Evolutionary conservation across 2,797 vertebrate species (phyloP).

Genomic region (Acestrorhynchus altus): DNA sequence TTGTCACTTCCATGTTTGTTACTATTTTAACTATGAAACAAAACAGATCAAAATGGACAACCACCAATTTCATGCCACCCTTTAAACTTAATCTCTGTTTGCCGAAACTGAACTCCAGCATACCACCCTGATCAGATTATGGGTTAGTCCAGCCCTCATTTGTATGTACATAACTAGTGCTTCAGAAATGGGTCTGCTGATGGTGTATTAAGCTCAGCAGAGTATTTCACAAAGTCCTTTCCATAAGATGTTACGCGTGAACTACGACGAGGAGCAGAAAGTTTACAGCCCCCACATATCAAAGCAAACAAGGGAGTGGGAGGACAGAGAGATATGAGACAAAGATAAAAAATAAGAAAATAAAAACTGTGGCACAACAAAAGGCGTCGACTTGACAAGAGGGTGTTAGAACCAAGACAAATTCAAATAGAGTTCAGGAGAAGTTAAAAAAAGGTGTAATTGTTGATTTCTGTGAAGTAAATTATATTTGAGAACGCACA

Average conservation of each 20-base stretch:
- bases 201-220: neutral
- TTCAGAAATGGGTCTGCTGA: neutral
- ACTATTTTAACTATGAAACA: no score
- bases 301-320: conserved; percentile 48
- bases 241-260: neutral
- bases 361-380: neutral
- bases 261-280: neutral
- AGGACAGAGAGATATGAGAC: conserved; percentile 12
- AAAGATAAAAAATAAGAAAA: conserved; percentile 1
- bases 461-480: conserved; percentile 22
- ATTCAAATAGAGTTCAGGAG: conserved; percentile 12
- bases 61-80: no score
- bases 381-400: conserved; percentile 16
- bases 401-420: conserved; percentile 25
- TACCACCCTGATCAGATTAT: no score
- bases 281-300: neutral
- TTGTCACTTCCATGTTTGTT: neutral
- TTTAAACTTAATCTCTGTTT: no score
- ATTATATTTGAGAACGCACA: conserved; percentile 4
- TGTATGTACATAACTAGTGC: neutral
- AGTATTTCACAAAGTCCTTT: neutral
- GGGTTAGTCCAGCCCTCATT: no score
- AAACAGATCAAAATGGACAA: no score
- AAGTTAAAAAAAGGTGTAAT: conserved; percentile 9
- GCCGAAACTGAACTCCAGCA: no score